Conservation (phyloP, 2,113 vertebrate genomes). For the Chaetorhynchus papuensis region DNA sequence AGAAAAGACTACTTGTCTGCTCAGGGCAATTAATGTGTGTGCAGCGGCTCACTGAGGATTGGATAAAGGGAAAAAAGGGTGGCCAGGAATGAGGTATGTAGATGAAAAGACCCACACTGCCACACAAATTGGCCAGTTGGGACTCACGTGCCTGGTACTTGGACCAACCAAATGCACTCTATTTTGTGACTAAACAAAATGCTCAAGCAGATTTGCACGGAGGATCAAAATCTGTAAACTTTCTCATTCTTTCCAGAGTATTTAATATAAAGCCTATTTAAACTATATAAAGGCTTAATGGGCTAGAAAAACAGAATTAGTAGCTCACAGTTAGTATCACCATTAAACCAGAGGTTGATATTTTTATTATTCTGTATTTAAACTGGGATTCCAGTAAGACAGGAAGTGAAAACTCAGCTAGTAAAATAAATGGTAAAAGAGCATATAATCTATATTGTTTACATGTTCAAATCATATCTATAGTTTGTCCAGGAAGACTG, state of each 20-base stretch:
- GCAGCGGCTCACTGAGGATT: neutral
- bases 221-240: slow-evolving; percentile 47
- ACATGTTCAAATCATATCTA: neutral
- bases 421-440: neutral
- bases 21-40: slow-evolving; percentile 1
- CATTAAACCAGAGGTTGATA: neutral
- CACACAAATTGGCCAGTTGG: neutral
- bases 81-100: neutral
- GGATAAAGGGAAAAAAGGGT: neutral
- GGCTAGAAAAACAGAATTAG: neutral
- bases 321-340: neutral
- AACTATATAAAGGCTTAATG: slow-evolving; percentile 27
- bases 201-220: slow-evolving; percentile 8
- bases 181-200: slow-evolving; percentile 43
- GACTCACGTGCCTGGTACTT: neutral
- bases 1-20: slow-evolving; percentile 47
- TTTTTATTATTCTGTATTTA: neutral
- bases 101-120: neutral
- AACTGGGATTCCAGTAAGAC: neutral
- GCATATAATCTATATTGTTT: neutral
- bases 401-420: neutral
- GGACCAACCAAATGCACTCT: slow-evolving; percentile 12
- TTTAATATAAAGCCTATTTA: slow-evolving; percentile 27
- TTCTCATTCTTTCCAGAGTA: slow-evolving; percentile 14
- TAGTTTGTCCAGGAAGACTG: neutral